Conservation (phyloP, 92 coral and sea anemone genomes). For the Siderastrea radians region DNA sequence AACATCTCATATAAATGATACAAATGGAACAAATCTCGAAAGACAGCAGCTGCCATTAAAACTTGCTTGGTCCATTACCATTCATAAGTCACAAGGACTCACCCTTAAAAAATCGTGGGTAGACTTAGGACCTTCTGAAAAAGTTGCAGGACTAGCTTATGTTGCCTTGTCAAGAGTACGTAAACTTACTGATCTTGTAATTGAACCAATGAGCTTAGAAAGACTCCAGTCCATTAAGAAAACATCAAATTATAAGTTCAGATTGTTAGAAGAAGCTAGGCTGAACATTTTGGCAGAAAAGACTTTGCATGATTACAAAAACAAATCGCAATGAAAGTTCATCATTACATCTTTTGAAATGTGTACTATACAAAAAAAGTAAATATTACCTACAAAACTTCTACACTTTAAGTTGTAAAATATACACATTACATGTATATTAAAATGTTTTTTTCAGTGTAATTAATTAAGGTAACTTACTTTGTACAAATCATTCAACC, state of each 20-base stretch:
- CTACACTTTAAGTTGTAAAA: conserved; percentile 42
- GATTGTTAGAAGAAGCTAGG: conserved; percentile 51
- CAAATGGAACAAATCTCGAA: neutral
- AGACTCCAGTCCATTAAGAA: conserved; percentile 61
- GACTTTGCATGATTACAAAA: conserved; percentile 32
- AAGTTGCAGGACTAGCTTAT: conserved; percentile 60
- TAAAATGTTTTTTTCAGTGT: conserved; percentile 38
- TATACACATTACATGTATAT: conserved; percentile 23
- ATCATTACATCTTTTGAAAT: conserved; percentile 41
- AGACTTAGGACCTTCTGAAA: conserved; percentile 56
- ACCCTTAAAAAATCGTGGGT: conserved; percentile 40
- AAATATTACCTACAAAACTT: conserved; percentile 54
- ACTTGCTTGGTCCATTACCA: conserved; percentile 55
- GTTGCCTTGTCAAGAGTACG: conserved; percentile 60
- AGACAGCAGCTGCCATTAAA: conserved; percentile 48
- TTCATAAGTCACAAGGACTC: conserved; percentile 58
- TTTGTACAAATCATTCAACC: conserved; percentile 42
- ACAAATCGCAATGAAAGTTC: conserved; percentile 40
- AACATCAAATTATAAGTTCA: conserved; percentile 54
- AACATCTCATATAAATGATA: neutral
- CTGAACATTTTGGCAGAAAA: conserved; percentile 47
- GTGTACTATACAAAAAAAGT: conserved; percentile 46
- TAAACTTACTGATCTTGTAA: conserved; percentile 26
- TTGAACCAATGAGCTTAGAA: conserved; percentile 44
- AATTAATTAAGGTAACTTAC: conserved; percentile 26